Conservation (phyloP, 1,140 invertebrate species). For the Macrobrachium rosenbergii region DNA sequence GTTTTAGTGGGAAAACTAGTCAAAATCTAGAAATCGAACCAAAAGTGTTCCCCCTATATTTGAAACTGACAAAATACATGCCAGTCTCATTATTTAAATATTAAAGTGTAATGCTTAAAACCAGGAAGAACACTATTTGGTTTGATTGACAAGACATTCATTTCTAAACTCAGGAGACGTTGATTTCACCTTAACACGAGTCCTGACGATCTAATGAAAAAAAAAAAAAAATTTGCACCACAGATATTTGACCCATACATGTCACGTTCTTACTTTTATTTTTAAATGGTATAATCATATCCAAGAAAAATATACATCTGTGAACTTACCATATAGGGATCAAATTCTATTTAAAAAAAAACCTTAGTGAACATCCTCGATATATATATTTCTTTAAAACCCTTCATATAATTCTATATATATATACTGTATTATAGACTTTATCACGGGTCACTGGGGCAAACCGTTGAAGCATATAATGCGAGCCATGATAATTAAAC, state of each 20-base stretch:
- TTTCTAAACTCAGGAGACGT: not conserved
- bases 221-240: not conserved
- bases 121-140: too few relatives aligned
- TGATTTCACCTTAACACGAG: not conserved
- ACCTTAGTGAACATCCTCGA: not conserved
- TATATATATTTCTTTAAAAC: too few relatives aligned
- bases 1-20: too few relatives aligned
- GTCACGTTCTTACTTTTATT: not conserved
- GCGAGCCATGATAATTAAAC: too few relatives aligned
- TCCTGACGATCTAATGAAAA: not conserved
- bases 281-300: constrained; percentile 21
- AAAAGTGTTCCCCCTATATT: too few relatives aligned
- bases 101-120: too few relatives aligned
- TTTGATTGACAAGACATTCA: not conserved
- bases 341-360: constrained; percentile 24
- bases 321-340: constrained; percentile 23
- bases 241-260: constrained; percentile 32
- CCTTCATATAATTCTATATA: not conserved
- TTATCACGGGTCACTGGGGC: not conserved
- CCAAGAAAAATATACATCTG: constrained; percentile 50
- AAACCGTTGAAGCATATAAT: too few relatives aligned
- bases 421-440: constrained; percentile 19
- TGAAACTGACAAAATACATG: too few relatives aligned
- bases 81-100: too few relatives aligned
- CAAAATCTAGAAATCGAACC: too few relatives aligned